Conservation (phyloP, 2,888 invertebrate genomes). For the Eledona agricola region DNA sequence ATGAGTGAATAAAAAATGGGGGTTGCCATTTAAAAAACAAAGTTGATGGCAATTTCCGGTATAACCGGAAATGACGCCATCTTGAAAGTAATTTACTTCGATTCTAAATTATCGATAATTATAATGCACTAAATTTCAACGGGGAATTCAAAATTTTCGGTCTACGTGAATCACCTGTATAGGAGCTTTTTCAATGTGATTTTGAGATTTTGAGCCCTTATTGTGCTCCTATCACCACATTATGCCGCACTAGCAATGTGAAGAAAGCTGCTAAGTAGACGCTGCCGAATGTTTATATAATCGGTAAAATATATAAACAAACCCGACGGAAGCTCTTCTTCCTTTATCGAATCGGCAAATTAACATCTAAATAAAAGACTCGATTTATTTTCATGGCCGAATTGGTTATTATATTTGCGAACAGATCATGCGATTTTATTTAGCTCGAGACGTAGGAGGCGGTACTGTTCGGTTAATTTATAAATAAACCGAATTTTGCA, state of each 20-base stretch:
- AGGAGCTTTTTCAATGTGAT: no score
- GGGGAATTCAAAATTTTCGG: no score
- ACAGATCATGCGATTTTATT: slow-evolving; percentile 9
- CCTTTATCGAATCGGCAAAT: slow-evolving; percentile 20
- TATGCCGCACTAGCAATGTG: slow-evolving; percentile 11
- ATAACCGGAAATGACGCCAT: no score
- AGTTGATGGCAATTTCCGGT: no score
- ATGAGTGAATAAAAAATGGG: no score
- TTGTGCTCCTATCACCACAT: background rate
- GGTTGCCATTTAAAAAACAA: no score
- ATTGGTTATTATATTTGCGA: background rate
- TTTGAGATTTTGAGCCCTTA: no score
- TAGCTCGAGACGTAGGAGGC: slow-evolving; percentile 13
- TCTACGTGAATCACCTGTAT: no score
- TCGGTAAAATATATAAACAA: slow-evolving; percentile 30
- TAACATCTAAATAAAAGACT: slow-evolving; percentile 5
- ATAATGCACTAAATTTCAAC: no score
- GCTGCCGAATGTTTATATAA: slow-evolving; percentile 26
- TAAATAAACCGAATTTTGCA: slow-evolving; percentile 28
- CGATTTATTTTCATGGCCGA: background rate
- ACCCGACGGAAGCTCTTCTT: slow-evolving; percentile 21
- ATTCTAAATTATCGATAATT: no score
- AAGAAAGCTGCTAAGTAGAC: slow-evolving; percentile 23
- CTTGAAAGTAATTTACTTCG: no score
- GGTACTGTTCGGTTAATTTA: slow-evolving; percentile 15